These are phyloP conservation scores for Dipodomys ordii DNA, from an alignment of 2,113 vertebrate genomes.

Conservation along the genomic window DNA sequence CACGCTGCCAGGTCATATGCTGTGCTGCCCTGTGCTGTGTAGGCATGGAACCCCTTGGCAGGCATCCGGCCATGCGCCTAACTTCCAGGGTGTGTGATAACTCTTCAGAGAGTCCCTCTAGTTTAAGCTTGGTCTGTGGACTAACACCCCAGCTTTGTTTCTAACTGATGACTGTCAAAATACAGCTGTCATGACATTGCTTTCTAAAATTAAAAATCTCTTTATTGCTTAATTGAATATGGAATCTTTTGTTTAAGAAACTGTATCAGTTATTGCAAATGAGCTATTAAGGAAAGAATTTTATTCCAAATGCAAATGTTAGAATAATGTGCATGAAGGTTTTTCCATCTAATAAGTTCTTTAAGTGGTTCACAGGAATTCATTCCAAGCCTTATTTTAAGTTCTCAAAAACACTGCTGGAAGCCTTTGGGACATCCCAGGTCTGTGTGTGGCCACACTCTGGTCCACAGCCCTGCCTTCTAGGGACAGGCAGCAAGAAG, in stretches of 20 bases:
- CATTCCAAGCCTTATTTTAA: background rate
- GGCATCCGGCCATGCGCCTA: fast-evolving
- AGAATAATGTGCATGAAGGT: background rate
- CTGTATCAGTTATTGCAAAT: background rate
- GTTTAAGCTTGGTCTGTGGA: background rate
- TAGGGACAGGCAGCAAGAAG: too few species aligned
- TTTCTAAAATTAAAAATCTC: background rate
- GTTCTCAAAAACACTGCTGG: background rate
- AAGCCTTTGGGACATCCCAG: background rate
- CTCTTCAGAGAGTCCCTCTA: background rate
- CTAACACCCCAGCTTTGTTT: background rate
- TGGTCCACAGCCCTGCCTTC: fast-evolving
- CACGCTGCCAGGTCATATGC: too few species aligned
- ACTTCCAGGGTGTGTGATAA: background rate
- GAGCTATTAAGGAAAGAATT: background rate
- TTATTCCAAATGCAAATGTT: background rate
- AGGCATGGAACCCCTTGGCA: fast-evolving
- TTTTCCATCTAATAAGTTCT: background rate
- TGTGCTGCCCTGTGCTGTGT: too few species aligned
- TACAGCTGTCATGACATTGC: background rate
- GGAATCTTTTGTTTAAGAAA: background rate
- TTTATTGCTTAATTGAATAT: background rate
- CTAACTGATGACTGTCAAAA: background rate
- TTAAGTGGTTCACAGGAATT: background rate
- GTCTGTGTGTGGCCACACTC: background rate